Evolutionary conservation across 64 coral and sea anemone genomes (phyloP).

Genomic region (Actinia equina): DNA sequence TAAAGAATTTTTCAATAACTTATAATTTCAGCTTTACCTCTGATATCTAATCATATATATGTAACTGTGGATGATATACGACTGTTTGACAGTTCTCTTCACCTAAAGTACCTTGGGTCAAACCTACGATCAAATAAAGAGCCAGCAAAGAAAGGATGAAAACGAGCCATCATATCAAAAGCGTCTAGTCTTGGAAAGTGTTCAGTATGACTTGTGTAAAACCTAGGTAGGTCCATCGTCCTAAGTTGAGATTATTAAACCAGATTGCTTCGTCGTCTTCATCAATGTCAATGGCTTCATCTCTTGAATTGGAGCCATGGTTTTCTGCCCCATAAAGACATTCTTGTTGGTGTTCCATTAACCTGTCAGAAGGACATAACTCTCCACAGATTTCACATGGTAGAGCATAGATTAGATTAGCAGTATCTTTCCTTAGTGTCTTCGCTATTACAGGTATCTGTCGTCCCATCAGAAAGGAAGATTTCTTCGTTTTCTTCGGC

Average conservation of each 20-base stretch:
- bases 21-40: too few relatives aligned
- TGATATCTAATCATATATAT: too few relatives aligned
- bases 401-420: constrained; percentile 19
- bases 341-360: constrained; percentile 35
- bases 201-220: too few relatives aligned
- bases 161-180: neutral
- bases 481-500: too few relatives aligned
- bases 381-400: constrained; percentile 55
- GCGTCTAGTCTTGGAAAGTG: neutral
- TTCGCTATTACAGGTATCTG: neutral
- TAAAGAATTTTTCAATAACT: too few relatives aligned
- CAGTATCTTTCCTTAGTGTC: neutral
- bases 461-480: neutral
- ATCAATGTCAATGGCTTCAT: neutral
- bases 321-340: neutral
- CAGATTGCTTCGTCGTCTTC: neutral
- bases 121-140: neutral
- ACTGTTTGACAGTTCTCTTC: neutral
- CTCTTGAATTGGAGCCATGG: neutral
- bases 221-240: neutral
- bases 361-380: constrained; percentile 38
- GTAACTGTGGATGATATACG: neutral
- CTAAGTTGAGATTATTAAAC: neutral
- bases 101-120: neutral
- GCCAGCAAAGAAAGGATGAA: neutral